Base-by-base conservation (phyloP, 2,797 vertebrate genomes). In the Enteromius radiatus region DNA sequence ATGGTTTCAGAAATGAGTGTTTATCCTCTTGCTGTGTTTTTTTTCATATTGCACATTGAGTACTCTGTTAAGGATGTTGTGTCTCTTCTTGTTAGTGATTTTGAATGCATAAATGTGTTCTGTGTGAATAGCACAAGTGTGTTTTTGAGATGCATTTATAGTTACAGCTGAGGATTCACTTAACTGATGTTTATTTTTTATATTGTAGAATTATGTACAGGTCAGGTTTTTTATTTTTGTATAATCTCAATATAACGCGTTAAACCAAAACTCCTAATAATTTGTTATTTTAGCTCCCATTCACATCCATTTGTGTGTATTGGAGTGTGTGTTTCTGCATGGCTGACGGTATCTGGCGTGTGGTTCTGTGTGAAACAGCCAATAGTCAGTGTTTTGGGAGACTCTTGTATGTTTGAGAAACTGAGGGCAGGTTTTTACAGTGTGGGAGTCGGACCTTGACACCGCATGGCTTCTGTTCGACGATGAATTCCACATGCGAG, bases 401-500 rank as follows among this genome's bases (percentile, higher is more conserved):
- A 31, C 41, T 82, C 49, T 84, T 28, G 84, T 75, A 47, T 56
- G 88, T 81, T 87, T 89, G 86, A 88, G 86, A 85, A 38, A 82
- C 85, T 79, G 64, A 84, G 85, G 84, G 84, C 77, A 74, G 43
- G 71, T 88, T 91, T 63, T 91, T 90, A 90, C 91, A 89, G 90
- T 93, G 87, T 81, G 79, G 79, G 81, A 84, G 81, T 88, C 38
- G 85, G 88, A 90, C 91, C 92, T 84, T 91, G 88, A 92, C 86
- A 85, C 84, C 86, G 88, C 85, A 81, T 84, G 23, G 88, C 93
- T 93, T 89, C 91, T 90, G 92, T 93, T 92, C 64, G 86, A 76
- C 90, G 91, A 93, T 93, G 85, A 87, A 59, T 92, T 88, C 92
- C 92, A 93, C 91, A 91, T 93, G 93, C 83, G n/a, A 43, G 68